Conservation (phyloP, 1,140 invertebrate species). For the Zelostemma sp. region DNA sequence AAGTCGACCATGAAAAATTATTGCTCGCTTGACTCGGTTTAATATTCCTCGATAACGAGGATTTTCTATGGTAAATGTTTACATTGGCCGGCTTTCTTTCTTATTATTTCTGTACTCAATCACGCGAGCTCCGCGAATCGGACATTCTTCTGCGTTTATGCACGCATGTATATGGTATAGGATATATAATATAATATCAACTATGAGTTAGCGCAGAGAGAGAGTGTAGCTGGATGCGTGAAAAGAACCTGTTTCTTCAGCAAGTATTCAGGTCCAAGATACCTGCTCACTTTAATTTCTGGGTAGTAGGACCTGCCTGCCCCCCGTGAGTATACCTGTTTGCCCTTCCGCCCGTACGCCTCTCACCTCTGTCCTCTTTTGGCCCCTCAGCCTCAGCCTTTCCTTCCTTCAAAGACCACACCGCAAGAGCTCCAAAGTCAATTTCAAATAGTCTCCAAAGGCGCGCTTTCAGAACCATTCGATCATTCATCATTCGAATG, state of each 20-base stretch:
- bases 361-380: neutral
- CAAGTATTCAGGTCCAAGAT: constrained; percentile 53
- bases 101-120: too few species aligned
- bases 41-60: too few species aligned
- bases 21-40: too few species aligned
- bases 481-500: too few species aligned
- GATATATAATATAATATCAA: too few species aligned
- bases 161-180: too few species aligned
- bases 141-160: too few species aligned
- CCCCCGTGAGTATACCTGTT: constrained; percentile 42
- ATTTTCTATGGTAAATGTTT: too few species aligned
- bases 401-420: constrained; percentile 30
- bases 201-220: constrained; percentile 47
- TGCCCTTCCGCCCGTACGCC: constrained; percentile 9
- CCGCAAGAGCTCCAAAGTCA: constrained; percentile 24
- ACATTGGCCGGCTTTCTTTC: too few species aligned
- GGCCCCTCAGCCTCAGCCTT: constrained; percentile 16
- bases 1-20: too few species aligned
- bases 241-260: constrained; percentile 63
- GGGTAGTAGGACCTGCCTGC: constrained; percentile 57
- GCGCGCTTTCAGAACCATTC: neutral
- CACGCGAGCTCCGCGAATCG: too few species aligned
- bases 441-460: constrained; percentile 12
- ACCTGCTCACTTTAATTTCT: constrained; percentile 63
- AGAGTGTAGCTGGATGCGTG: constrained; percentile 39